Conservation (phyloP, 2,113 vertebrate species). For the Colius striatus region DNA sequence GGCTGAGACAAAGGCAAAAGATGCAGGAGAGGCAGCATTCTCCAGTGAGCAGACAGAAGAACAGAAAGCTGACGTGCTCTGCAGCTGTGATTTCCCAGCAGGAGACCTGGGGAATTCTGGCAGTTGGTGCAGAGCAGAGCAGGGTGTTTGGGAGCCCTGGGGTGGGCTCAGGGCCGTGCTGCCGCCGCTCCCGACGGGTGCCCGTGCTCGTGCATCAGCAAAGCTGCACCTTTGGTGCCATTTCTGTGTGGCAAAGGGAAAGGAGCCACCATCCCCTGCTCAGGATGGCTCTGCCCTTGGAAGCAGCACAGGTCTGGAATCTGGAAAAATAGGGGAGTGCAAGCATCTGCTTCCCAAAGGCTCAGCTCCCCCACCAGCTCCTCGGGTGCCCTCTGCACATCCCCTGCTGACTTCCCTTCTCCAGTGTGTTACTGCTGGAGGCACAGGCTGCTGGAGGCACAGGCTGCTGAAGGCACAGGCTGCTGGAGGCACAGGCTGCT, state of each 20-base stretch:
- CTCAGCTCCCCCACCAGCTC: neutral
- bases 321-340: neutral
- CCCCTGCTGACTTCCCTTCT: neutral
- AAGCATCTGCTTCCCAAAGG: neutral
- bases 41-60: neutral
- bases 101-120: neutral
- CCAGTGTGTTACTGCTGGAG: neutral
- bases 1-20: neutral
- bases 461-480: neutral
- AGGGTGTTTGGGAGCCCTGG: neutral
- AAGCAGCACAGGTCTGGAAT: neutral
- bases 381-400: neutral
- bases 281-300: neutral
- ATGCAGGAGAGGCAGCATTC: neutral
- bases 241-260: neutral
- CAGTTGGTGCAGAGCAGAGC: neutral
- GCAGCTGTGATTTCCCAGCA: neutral
- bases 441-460: too few species aligned
- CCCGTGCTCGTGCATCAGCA: neutral
- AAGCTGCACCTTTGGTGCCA: rapidly evolving
- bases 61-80: neutral
- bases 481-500: neutral
- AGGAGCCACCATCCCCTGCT: rapidly evolving
- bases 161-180: rapidly evolving
- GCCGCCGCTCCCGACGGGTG: rapidly evolving